phyloP scores from a whole-genome alignment of 1,140 invertebrate genomes.

The Aphis craccivora region DNA sequence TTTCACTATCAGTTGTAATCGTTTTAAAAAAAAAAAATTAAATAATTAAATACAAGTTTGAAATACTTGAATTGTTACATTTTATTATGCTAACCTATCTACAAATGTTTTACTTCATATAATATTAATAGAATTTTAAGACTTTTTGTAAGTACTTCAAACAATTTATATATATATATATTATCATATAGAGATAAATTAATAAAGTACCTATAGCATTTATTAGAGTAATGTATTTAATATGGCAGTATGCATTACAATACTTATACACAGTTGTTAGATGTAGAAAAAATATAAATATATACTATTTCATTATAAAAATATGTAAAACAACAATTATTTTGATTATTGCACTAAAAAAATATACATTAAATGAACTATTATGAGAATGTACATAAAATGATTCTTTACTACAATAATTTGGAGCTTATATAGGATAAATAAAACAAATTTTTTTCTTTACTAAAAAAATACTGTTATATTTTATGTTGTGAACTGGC shows the following conservation, averaged over 20 bases:
- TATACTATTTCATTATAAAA: neutral
- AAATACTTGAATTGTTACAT: neutral
- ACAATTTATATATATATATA: neutral
- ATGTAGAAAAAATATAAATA: neutral
- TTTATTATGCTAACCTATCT: neutral
- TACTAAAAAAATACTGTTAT: conserved; percentile 47
- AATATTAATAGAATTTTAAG: neutral
- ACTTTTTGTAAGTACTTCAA: neutral
- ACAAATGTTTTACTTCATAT: neutral
- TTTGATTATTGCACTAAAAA: neutral
- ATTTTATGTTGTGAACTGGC: conserved; percentile 49
- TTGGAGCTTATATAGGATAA: neutral
- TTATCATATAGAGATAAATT: neutral
- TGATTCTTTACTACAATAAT: neutral
- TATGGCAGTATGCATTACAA: neutral
- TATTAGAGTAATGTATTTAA: neutral
- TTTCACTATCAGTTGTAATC: neutral
- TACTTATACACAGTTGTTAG: neutral
- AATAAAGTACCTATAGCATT: neutral
- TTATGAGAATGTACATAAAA: neutral
- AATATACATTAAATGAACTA: neutral
- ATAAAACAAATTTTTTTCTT: neutral
- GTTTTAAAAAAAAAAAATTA: neutral
- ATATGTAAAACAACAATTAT: neutral
- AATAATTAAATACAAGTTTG: neutral